These are phyloP conservation scores for Meiosimyza platycephala DNA, from an alignment of 2,888 invertebrate species.

Conservation along the genomic window DNA sequence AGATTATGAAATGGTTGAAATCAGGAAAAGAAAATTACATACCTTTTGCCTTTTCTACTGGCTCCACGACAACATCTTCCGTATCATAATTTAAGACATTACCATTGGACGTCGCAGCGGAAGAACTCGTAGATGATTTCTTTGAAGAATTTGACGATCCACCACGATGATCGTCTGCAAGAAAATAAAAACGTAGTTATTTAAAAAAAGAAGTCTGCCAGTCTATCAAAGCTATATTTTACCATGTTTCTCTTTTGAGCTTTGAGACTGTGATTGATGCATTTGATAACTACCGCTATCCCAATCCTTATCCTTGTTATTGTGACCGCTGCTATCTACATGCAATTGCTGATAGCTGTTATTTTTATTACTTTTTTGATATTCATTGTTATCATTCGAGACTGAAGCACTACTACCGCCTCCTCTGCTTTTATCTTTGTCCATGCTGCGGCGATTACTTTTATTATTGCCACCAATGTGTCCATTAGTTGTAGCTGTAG, in stretches of 20 bases:
- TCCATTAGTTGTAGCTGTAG: slow-evolving; percentile 59
- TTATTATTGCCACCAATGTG: slow-evolving; percentile 54
- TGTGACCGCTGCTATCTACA: slow-evolving; percentile 42
- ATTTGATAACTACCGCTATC: slow-evolving; percentile 56
- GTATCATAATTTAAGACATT: slow-evolving; percentile 60
- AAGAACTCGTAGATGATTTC: slow-evolving; percentile 40
- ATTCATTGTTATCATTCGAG: slow-evolving; percentile 51
- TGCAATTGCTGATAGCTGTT: slow-evolving; percentile 54
- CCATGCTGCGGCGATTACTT: slow-evolving; percentile 64
- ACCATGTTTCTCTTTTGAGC: slow-evolving; percentile 56
- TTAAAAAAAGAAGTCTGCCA: not conserved
- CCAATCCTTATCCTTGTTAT: slow-evolving; percentile 57
- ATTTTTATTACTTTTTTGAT: slow-evolving; percentile 49
- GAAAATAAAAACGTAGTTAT: not conserved
- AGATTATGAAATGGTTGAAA: not conserved
- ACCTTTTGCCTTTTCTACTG: slow-evolving; percentile 63
- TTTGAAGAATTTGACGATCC: slow-evolving; percentile 45
- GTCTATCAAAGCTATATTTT: not conserved
- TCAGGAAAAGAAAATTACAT: not conserved
- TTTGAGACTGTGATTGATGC: slow-evolving; percentile 52
- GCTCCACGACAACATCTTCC: slow-evolving; percentile 61
- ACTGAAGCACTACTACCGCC: slow-evolving; percentile 33
- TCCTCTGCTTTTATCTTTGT: slow-evolving; percentile 61
- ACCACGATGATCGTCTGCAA: slow-evolving; percentile 42
- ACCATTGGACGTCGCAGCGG: slow-evolving; percentile 55